Percentiles rank a stretch among this genome's conserved stretches.
These are phyloP conservation scores for Drosophila murphyi DNA, from an alignment of 1,140 invertebrate species.

Conservation along the genomic window DNA sequence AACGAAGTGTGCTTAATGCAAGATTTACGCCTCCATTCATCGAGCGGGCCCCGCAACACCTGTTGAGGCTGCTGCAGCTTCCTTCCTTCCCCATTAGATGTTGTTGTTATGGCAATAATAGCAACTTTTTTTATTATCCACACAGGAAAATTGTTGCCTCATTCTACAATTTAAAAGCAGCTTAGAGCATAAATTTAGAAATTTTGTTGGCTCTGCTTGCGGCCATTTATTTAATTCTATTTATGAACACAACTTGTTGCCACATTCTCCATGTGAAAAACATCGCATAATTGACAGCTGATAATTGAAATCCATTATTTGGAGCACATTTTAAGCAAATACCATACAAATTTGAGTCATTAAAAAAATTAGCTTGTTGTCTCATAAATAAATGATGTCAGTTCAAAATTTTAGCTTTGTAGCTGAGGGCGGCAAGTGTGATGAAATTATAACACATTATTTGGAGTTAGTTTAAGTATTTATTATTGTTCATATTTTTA, in stretches of 20 bases:
- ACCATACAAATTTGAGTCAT: constrained; percentile 19
- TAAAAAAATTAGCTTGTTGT: constrained; percentile 15
- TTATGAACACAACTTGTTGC: constrained; percentile 24
- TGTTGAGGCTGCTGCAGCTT: constrained; percentile 48
- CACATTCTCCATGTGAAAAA: constrained; percentile 48
- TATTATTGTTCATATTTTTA: too few relatives aligned
- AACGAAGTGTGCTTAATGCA: constrained; percentile 59
- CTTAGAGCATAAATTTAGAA: constrained; percentile 36
- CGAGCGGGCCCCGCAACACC: constrained; percentile 66
- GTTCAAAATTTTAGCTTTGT: not conserved
- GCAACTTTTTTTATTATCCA: constrained; percentile 63
- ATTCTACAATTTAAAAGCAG: constrained; percentile 55
- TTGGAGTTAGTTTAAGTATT: too few relatives aligned
- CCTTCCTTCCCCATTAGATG: not conserved
- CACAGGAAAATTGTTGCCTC: constrained; percentile 31
- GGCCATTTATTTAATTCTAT: constrained; percentile 47
- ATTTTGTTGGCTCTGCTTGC: constrained; percentile 40
- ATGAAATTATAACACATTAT: too few relatives aligned
- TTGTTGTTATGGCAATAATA: constrained; percentile 40
- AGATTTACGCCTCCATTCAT: constrained; percentile 80
- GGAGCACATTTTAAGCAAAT: constrained; percentile 9
- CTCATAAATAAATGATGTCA: constrained; percentile 51
- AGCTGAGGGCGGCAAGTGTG: too few relatives aligned
- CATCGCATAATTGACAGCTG: constrained; percentile 71
- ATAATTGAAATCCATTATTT: constrained; percentile 71